Conservation (phyloP, 2,888 invertebrate species). For the Cheilosia variabilis region DNA sequence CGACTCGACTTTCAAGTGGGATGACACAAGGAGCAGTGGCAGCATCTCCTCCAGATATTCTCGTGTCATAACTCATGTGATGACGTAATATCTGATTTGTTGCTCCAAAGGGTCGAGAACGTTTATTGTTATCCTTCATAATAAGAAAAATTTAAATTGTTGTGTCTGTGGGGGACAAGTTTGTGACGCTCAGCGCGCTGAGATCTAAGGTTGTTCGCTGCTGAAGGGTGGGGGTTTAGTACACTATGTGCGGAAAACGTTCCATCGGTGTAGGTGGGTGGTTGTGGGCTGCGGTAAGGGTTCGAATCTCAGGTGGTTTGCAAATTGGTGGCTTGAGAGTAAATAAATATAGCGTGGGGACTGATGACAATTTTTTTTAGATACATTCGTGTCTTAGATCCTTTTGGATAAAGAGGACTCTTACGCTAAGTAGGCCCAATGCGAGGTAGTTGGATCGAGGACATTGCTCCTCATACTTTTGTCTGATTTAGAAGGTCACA, state of each 20-base stretch:
- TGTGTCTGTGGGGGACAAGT: slow-evolving; percentile 61
- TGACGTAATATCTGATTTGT: slow-evolving; percentile 73
- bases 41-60: slow-evolving; percentile 39
- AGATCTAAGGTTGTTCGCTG: not conserved
- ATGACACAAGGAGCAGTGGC: slow-evolving; percentile 43
- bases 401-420: no score
- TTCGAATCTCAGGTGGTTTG: not conserved
- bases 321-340: not conserved
- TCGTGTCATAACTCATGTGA: slow-evolving; percentile 68
- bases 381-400: no score
- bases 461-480: no score
- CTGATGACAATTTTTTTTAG: no score
- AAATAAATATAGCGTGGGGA: no score
- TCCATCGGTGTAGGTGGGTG: not conserved
- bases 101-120: slow-evolving; percentile 61
- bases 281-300: not conserved
- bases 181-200: slow-evolving; percentile 30
- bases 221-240: not conserved
- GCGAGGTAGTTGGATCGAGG: no score
- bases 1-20: slow-evolving; percentile 54
- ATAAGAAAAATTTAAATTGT: slow-evolving; percentile 68
- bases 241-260: slow-evolving; percentile 23
- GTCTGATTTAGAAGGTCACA: no score
- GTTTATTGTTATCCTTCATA: slow-evolving; percentile 69
- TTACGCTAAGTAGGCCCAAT: no score